phyloP scores from a whole-genome alignment of 1,140 invertebrate genomes.

The Nylanderia fulva region DNA sequence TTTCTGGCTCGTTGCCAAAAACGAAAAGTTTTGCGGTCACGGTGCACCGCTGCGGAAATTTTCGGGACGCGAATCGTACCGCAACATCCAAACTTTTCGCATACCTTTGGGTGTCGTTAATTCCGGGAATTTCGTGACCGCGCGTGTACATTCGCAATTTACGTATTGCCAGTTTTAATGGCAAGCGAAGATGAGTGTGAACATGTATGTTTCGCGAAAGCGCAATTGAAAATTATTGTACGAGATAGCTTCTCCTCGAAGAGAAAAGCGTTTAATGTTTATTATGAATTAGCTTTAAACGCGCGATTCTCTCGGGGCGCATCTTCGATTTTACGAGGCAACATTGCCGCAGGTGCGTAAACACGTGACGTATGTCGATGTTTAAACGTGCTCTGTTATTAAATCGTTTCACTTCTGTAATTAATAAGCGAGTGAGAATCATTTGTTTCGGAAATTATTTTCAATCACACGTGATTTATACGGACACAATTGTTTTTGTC shows the following conservation, averaged over 20 bases:
- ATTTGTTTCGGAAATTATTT: neutral
- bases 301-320: too few relatives aligned
- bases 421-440: neutral
- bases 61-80: slow-evolving; percentile 48
- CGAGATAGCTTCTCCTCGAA: neutral
- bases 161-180: slow-evolving; percentile 39
- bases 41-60: slow-evolving; percentile 33
- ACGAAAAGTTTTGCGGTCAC: slow-evolving; percentile 49
- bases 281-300: neutral
- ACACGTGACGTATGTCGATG: neutral
- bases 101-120: slow-evolving; percentile 51
- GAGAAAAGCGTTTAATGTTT: too few relatives aligned
- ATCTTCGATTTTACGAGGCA: neutral
- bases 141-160: slow-evolving; percentile 23
- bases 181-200: neutral
- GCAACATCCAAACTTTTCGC: slow-evolving; percentile 52
- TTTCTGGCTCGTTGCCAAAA: slow-evolving; percentile 51
- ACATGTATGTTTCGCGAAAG: neutral
- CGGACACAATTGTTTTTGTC: neutral
- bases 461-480: neutral
- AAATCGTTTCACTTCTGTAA: neutral
- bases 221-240: slow-evolving; percentile 51
- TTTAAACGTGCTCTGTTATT: neutral
- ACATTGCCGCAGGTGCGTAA: neutral
- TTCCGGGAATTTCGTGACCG: slow-evolving; percentile 43